Evolutionary conservation across 2,113 vertebrate species (phyloP), one percentile per base, ranked within the genome.

Genomic region (Trichomycterus rosablanca): DNA sequence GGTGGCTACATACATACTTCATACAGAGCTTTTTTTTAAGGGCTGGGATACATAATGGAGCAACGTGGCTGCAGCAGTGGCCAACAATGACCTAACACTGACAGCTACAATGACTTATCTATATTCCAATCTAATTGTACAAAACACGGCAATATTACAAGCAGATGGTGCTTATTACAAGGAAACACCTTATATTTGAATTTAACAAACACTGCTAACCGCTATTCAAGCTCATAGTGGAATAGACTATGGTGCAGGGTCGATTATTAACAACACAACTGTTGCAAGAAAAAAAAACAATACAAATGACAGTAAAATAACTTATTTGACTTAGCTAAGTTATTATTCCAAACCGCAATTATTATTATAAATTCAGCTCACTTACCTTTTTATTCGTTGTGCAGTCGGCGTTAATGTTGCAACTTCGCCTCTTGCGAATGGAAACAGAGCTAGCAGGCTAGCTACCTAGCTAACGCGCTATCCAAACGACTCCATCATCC

Each of bases 401-500:
- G 7, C 7, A 51, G 45, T 57, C 45, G 16, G 32, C 22, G 52
- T 67, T 58, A 59, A 49, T 45, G 40, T 45, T 60, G 39, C 22
- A 57, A 71, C 63, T 72, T 72, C 59, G 53, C n/a, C 59, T 40
- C 52, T 48, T 51, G 59, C 37, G 34, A 51, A 58, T 18, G 44
- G 40, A 52, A 58, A 46, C 52, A 53, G 55, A 40, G 69, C 63
- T 67, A 66, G 53, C 48, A 28, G 18, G 26, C 40, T 67, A 67
- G 52, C 54, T 16, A n/a, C n/a, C 43, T 56, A 49, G 59, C 46
- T 57, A 57, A 46, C 63, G 15, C 20, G 56, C 32, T 46, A 53
- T 52, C 69, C 69, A 9, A 53, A 42, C 5, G 63, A 23, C 59
- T 72, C 63, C 63, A 65, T 72, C 69, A 56, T 51, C 12, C 58